phyloP scores from a whole-genome alignment of 2,797 vertebrate genomes.

The Neomorphus geoffroyi region DNA sequence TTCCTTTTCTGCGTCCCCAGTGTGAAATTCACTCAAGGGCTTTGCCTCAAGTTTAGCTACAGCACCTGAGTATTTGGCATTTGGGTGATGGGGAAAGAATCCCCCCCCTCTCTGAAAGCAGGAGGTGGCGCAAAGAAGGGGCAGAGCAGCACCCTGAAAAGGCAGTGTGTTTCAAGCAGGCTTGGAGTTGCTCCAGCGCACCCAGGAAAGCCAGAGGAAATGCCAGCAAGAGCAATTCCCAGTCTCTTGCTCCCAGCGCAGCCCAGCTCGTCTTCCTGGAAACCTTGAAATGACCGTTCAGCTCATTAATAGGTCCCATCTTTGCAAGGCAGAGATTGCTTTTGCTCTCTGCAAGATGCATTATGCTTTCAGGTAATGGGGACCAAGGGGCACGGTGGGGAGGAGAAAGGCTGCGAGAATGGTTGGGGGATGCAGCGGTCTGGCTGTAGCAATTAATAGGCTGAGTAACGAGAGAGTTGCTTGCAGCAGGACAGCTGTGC shows the following conservation, averaged over 20 bases:
- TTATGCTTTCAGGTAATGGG: background rate
- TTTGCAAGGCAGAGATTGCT: background rate
- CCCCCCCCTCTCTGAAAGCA: fast-evolving
- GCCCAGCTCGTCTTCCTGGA: background rate
- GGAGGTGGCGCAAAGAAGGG: background rate
- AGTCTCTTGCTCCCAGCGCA: fast-evolving
- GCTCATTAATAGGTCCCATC: background rate
- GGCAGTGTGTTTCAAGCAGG: background rate
- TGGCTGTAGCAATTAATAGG: conserved; percentile 7
- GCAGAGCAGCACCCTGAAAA: background rate
- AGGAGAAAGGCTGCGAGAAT: background rate
- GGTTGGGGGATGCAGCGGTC: background rate
- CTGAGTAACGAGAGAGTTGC: background rate
- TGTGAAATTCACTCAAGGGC: fast-evolving
- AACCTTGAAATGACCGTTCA: background rate
- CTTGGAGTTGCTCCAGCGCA: background rate
- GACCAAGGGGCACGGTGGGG: background rate
- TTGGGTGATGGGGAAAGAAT: no score
- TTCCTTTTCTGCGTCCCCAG: background rate
- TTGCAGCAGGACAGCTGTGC: background rate
- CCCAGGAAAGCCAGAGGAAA: background rate
- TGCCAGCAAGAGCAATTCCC: background rate
- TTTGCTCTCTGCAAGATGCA: background rate
- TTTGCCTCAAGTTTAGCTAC: background rate
- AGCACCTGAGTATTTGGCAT: fast-evolving